phyloP scores from a whole-genome alignment of 2,797 vertebrate genomes.

The Scleropages formosus region DNA sequence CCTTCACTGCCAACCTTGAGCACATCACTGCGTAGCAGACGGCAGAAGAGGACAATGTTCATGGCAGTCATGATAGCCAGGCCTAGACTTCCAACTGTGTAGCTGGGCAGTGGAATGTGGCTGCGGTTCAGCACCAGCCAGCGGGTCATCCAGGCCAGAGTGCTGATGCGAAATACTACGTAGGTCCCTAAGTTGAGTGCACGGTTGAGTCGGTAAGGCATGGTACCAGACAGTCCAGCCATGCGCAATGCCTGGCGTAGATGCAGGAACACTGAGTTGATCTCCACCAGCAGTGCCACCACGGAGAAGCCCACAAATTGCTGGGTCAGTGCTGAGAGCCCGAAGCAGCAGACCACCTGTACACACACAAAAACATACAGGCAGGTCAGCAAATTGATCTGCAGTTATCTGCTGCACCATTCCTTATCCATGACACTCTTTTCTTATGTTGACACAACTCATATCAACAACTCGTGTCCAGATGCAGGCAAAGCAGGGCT shows the following conservation, averaged over 20 bases:
- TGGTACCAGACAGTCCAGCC: slow-evolving; percentile 63
- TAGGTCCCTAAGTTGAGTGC: slow-evolving; percentile 85
- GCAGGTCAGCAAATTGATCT: too few relatives aligned
- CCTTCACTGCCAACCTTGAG: slow-evolving; percentile 62
- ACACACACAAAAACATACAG: slow-evolving; percentile 16
- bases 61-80: slow-evolving; percentile 61
- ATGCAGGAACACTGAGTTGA: slow-evolving; percentile 89
- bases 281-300: slow-evolving; percentile 86
- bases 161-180: slow-evolving; percentile 84
- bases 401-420: too few relatives aligned
- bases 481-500: too few relatives aligned
- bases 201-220: slow-evolving; percentile 80
- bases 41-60: slow-evolving; percentile 71
- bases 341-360: slow-evolving; percentile 86
- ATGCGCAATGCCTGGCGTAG: slow-evolving; percentile 81
- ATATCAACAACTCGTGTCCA: too few relatives aligned
- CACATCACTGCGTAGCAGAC: slow-evolving; percentile 81
- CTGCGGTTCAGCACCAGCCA: slow-evolving; percentile 83
- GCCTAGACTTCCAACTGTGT: slow-evolving; percentile 69
- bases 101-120: slow-evolving; percentile 70
- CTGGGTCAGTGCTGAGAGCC: slow-evolving; percentile 71
- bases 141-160: slow-evolving; percentile 88
- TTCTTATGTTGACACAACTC: too few relatives aligned
- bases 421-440: too few relatives aligned
- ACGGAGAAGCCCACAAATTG: slow-evolving; percentile 80